Percentiles rank a stretch among this genome's conserved stretches.
These are phyloP conservation scores for Trochalopteron elliotii DNA, from an alignment of 2,113 vertebrate genomes.

Conservation along the genomic window DNA sequence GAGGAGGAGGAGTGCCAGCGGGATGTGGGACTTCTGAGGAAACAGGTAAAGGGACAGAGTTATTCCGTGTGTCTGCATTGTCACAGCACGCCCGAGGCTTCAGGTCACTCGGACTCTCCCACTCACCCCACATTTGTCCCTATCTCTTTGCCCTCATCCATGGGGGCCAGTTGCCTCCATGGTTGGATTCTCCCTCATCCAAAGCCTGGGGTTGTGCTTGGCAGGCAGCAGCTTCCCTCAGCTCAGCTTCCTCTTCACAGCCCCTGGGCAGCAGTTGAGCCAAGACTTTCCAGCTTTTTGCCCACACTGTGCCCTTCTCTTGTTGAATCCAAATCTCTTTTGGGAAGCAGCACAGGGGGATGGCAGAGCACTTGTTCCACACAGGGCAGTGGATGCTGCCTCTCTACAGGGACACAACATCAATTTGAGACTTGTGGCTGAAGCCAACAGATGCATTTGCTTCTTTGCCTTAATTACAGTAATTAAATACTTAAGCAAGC, in stretches of 20 bases:
- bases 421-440: background rate
- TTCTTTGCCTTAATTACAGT: background rate
- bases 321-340: background rate
- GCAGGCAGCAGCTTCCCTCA: background rate
- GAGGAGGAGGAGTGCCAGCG: conserved; percentile 94
- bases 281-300: background rate
- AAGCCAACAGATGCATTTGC: background rate
- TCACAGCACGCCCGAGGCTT: background rate
- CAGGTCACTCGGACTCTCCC: background rate
- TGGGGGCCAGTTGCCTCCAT: fast-evolving
- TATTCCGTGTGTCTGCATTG: fast-evolving
- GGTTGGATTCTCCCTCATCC: background rate
- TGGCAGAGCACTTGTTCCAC: background rate
- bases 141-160: background rate
- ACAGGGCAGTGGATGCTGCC: background rate
- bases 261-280: fast-evolving
- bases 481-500: background rate
- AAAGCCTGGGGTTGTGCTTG: background rate
- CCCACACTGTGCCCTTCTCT: background rate
- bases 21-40: conserved; percentile 89
- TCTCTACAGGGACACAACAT: background rate
- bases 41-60: conserved; percentile 82
- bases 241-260: background rate
- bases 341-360: background rate
- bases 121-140: background rate